A percentile compares a stretch with the other conserved stretches of the same genome.
These are phyloP conservation scores for Vollenhovia emeryi DNA, from an alignment of 1,140 invertebrate genomes.

Conservation along the genomic window DNA sequence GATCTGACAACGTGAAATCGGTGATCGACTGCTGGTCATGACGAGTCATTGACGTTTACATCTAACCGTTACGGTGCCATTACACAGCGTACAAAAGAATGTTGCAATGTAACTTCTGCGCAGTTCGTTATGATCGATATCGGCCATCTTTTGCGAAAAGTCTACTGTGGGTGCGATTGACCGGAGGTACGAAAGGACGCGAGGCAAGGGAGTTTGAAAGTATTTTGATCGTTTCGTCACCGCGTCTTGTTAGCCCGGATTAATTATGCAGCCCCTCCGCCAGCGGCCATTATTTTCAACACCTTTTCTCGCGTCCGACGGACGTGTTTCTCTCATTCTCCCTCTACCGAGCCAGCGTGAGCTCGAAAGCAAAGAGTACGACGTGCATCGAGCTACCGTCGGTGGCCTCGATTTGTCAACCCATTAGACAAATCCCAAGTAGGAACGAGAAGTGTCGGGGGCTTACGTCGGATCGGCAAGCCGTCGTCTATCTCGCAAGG, in stretches of 20 bases:
- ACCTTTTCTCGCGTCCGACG: slow-evolving; percentile 42
- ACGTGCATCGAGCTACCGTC: slow-evolving; percentile 47
- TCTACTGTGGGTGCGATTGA: not conserved
- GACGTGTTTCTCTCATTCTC: slow-evolving; percentile 31
- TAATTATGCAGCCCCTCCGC: slow-evolving; percentile 71
- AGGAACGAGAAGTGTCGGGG: slow-evolving; percentile 67
- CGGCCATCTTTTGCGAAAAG: slow-evolving; percentile 18
- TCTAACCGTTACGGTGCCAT: not conserved
- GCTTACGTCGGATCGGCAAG: slow-evolving; percentile 61
- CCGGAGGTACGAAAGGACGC: not conserved
- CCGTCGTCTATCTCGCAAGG: slow-evolving; percentile 42
- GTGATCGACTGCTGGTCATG: slow-evolving; percentile 61
- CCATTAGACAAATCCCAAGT: slow-evolving; percentile 74
- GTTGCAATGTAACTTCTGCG: slow-evolving; percentile 37
- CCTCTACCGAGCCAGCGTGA: slow-evolving; percentile 10
- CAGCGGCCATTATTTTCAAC: slow-evolving; percentile 75
- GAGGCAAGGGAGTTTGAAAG: slow-evolving; percentile 53
- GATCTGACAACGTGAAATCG: slow-evolving; percentile 69
- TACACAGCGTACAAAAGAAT: slow-evolving; percentile 47
- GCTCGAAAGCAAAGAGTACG: slow-evolving; percentile 34
- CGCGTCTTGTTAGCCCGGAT: slow-evolving; percentile 71
- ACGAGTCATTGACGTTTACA: slow-evolving; percentile 58
- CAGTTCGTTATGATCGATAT: slow-evolving; percentile 2
- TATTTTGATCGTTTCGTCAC: slow-evolving; percentile 49
- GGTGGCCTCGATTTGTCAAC: slow-evolving; percentile 76